Conservation (phyloP, 2,888 invertebrate genomes). For the Luffia ferchaultella region DNA sequence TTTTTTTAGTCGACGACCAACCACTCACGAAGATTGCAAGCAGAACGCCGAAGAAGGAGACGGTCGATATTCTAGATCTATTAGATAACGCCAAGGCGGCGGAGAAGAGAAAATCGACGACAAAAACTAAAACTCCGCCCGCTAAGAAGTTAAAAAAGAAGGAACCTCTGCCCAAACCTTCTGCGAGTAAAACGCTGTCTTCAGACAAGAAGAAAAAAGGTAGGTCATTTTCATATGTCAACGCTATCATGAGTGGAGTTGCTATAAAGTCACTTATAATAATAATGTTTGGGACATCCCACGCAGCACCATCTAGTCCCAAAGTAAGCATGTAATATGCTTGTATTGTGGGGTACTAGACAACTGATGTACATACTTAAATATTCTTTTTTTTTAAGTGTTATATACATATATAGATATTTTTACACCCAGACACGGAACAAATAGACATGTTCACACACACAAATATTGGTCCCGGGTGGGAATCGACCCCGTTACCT, state of each 20-base stretch:
- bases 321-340: too few species aligned
- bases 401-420: too few species aligned
- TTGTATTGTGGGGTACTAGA: too few species aligned
- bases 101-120: slow-evolving; percentile 38
- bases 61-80: slow-evolving; percentile 38
- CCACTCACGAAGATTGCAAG: slow-evolving; percentile 45
- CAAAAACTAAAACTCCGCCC: slow-evolving; percentile 30
- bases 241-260: slow-evolving; percentile 6
- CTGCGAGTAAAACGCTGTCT: slow-evolving; percentile 30
- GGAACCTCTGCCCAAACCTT: slow-evolving; percentile 30
- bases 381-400: too few species aligned
- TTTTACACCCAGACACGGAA: too few species aligned
- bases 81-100: slow-evolving; percentile 35
- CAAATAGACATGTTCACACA: too few species aligned
- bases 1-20: slow-evolving; percentile 45
- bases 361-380: too few species aligned
- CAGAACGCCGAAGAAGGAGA: slow-evolving; percentile 50
- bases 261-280: too few species aligned
- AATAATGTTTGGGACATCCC: too few species aligned
- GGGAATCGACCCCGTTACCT: too few species aligned
- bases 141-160: slow-evolving; percentile 38
- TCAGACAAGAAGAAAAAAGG: slow-evolving; percentile 56
- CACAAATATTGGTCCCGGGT: too few species aligned
- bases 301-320: too few species aligned
- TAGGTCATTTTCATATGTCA: slow-evolving; percentile 27